phyloP scores from a whole-genome alignment of 2,797 vertebrate species.

The Stomatorhinus walkeri region DNA sequence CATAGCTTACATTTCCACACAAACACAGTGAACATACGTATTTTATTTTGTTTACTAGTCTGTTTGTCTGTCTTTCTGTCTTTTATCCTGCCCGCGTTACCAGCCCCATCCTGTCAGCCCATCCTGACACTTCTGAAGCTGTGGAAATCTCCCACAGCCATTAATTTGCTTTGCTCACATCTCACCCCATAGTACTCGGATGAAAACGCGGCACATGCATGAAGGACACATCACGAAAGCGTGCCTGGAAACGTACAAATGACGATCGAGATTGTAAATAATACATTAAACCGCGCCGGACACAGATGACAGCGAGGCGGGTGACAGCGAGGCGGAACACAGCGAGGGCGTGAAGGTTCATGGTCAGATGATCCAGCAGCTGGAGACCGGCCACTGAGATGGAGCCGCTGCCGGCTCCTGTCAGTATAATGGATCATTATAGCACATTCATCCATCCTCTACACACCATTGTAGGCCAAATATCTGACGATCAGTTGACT shows the following conservation, averaged over 20 bases:
- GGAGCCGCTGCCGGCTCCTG: neutral
- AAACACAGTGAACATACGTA: neutral
- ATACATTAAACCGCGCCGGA: neutral
- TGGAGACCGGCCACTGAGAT: neutral
- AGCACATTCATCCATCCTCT: neutral
- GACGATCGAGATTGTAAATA: neutral
- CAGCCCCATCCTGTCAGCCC: neutral
- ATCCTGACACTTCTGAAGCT: neutral
- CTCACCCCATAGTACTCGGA: neutral
- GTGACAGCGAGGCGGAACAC: neutral
- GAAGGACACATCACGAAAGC: neutral
- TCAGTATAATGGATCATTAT: neutral
- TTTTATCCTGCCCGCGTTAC: neutral
- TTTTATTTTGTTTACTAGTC: neutral
- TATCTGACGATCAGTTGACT: slow-evolving; percentile 2
- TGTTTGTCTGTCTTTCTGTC: neutral
- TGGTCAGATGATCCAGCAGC: neutral
- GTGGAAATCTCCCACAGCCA: neutral
- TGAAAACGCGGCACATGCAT: neutral
- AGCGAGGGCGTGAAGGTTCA: neutral
- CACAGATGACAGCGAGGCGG: neutral
- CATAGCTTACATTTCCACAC: neutral
- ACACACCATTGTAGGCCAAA: neutral
- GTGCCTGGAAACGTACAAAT: neutral
- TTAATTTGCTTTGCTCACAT: neutral